Evolutionary conservation across 2,888 invertebrate genomes (phyloP).

Genomic region (Junonia oenone): DNA sequence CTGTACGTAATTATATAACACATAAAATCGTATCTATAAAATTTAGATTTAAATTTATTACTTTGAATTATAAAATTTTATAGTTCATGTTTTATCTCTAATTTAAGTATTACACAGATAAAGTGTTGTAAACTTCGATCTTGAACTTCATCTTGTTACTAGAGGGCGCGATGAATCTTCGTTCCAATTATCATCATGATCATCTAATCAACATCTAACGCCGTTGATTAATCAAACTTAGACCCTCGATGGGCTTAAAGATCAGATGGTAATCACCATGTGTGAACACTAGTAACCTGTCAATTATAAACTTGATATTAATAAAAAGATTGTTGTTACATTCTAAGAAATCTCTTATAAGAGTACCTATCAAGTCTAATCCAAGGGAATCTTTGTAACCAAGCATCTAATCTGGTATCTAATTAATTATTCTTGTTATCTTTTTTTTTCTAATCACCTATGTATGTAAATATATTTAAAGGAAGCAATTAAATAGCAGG

Average conservation of each 20-base stretch:
- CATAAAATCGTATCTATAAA: background rate
- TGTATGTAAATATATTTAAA: conserved; percentile 8
- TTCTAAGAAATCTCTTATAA: conserved; percentile 2
- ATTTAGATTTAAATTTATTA: background rate
- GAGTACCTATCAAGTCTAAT: conserved; percentile 5
- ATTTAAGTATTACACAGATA: background rate
- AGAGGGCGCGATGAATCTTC: background rate
- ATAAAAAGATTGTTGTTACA: conserved; percentile 8
- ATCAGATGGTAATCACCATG: conserved; percentile 13
- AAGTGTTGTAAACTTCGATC: background rate
- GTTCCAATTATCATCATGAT: conserved; percentile 14
- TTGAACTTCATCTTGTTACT: background rate
- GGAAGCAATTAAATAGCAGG: conserved; percentile 19
- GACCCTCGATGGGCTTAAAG: conserved; percentile 1
- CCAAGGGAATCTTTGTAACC: conserved; percentile 3
- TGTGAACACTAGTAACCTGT: conserved; percentile 18
- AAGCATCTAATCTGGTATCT: background rate
- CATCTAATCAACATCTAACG: background rate
- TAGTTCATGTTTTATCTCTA: background rate
- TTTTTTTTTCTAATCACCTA: background rate
- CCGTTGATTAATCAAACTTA: conserved; percentile 11
- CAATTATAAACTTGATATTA: conserved; percentile 14
- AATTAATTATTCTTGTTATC: conserved; percentile 10
- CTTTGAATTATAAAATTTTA: background rate
- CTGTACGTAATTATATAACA: background rate